A percentile compares a stretch with the other conserved stretches of the same genome.
These are phyloP conservation scores for Scomber japonicus DNA, from an alignment of 2,113 vertebrate genomes.

Conservation along the genomic window DNA sequence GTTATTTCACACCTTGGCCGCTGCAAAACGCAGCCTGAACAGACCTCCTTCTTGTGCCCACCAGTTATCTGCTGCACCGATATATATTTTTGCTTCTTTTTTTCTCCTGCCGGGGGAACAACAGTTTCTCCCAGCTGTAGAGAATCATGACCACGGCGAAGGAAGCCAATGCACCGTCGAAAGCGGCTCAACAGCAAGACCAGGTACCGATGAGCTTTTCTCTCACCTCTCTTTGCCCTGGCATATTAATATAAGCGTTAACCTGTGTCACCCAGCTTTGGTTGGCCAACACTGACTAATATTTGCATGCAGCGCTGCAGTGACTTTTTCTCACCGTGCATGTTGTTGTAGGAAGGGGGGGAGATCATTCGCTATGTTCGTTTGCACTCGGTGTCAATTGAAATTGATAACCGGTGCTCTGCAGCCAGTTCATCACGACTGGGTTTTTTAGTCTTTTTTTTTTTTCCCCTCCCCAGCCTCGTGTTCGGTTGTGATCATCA, in stretches of 20 bases:
- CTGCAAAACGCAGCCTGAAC: conserved; percentile 38
- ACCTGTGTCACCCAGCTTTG: conserved; percentile 10
- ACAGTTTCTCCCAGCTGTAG: conserved; percentile 62
- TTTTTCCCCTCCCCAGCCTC: neutral
- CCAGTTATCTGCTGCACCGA: conserved; percentile 35
- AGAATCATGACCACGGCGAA: conserved; percentile 95
- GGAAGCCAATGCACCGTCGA: conserved; percentile 89
- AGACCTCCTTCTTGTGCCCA: neutral
- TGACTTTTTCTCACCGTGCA: conserved; percentile 30
- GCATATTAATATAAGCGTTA: neutral
- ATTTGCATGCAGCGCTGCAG: conserved; percentile 34
- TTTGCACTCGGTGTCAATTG: neutral
- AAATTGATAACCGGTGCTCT: conserved; percentile 5
- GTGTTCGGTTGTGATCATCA: neutral
- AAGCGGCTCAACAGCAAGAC: conserved; percentile 92
- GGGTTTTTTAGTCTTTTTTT: neutral
- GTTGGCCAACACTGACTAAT: neutral
- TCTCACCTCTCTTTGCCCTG: neutral
- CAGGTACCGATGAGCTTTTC: conserved; percentile 87
- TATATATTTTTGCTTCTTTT: conserved; percentile 16
- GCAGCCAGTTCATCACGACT: conserved; percentile 1
- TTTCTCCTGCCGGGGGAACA: conserved; percentile 43
- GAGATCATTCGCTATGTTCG: neutral
- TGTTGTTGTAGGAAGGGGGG: neutral
- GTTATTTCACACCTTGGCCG: conserved; percentile 61